Conservation (phyloP, 2,797 vertebrate genomes). For the Phrynocephalus guinanensis region DNA sequence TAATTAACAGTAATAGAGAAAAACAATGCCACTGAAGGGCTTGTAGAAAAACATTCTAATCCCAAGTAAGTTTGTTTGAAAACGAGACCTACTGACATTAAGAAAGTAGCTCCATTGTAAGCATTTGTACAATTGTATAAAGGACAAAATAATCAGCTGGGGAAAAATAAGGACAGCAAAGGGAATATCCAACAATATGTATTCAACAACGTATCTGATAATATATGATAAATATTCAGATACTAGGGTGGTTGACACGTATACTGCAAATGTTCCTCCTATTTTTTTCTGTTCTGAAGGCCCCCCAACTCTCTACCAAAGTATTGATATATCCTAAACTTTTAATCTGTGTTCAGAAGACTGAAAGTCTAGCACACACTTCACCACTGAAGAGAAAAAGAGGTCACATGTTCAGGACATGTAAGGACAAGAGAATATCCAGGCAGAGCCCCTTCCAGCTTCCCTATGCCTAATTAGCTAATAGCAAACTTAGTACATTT, state of each 20-base stretch:
- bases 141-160: not conserved
- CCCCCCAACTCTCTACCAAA: not conserved
- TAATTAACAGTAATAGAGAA: not conserved
- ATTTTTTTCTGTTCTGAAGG: not conserved
- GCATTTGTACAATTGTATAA: not conserved
- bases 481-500: slow-evolving; percentile 3
- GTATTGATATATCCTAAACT: not conserved
- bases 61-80: not conserved
- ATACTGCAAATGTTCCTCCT: not conserved
- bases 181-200: not conserved
- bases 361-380: not conserved
- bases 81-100: not conserved
- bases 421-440: not conserved
- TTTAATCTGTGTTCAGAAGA: not conserved
- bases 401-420: not conserved
- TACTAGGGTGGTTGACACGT: not conserved
- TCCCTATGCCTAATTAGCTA: slow-evolving; percentile 9
- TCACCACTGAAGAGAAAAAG: not conserved
- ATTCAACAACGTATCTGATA: not conserved
- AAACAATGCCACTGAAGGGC: not conserved
- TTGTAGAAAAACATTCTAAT: not conserved
- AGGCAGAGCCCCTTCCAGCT: not conserved
- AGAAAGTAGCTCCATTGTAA: not conserved
- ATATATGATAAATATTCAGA: not conserved
- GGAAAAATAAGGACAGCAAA: not conserved